These are phyloP conservation scores for Mythimna ferrago DNA, from an alignment of 2,888 invertebrate genomes.

Conservation along the genomic window DNA sequence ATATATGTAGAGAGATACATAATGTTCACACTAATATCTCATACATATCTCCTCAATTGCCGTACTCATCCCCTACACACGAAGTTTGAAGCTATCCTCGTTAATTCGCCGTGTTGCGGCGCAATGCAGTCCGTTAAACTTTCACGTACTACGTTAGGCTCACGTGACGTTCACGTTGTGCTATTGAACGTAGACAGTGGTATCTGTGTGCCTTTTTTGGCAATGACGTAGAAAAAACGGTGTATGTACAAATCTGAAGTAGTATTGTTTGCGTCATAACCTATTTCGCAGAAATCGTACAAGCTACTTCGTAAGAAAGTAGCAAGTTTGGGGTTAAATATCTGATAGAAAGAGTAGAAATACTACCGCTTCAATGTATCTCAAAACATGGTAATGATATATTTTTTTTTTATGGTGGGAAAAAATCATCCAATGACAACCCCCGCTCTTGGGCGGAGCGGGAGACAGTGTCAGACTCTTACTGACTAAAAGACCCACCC, in stretches of 20 bases:
- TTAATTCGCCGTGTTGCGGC: conserved; percentile 55
- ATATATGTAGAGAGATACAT: too few relatives aligned
- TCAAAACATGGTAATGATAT: neutral
- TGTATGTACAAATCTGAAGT: conserved; percentile 10
- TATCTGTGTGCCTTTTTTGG: conserved; percentile 30
- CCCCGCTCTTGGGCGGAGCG: too few relatives aligned
- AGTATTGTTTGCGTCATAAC: conserved; percentile 34
- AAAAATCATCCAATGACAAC: too few relatives aligned
- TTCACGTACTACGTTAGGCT: conserved; percentile 40
- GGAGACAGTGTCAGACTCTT: too few relatives aligned
- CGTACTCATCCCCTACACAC: neutral
- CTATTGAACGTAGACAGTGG: conserved; percentile 36
- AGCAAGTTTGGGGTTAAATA: neutral
- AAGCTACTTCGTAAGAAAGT: neutral
- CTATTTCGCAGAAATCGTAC: neutral
- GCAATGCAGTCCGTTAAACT: conserved; percentile 57
- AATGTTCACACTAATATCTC: neutral
- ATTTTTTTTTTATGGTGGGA: too few relatives aligned
- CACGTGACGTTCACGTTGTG: conserved; percentile 44
- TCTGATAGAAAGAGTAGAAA: neutral
- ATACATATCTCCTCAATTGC: neutral
- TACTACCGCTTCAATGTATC: neutral
- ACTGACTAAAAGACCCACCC: too few relatives aligned
- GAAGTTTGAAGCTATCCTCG: conserved; percentile 30
- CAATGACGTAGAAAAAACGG: conserved; percentile 12